phyloP scores from a whole-genome alignment of 2,113 vertebrate genomes.

The Pseudopodoces humilis region DNA sequence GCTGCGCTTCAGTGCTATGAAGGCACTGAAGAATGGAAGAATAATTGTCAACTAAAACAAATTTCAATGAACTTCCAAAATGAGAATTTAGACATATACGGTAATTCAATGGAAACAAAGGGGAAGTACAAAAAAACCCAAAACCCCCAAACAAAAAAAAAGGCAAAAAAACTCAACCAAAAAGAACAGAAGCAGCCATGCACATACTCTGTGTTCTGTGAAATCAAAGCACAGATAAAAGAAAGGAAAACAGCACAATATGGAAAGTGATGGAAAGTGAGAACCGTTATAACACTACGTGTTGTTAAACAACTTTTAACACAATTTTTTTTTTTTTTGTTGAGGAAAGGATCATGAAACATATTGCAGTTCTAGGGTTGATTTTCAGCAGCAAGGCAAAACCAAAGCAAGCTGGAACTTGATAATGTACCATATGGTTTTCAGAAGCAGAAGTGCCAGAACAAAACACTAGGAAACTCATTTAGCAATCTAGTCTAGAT shows the following conservation, averaged over 20 bases:
- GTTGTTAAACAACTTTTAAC: neutral
- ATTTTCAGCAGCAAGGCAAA: slow-evolving; percentile 16
- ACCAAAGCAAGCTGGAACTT: slow-evolving; percentile 19
- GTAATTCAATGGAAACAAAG: neutral
- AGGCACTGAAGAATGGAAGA: slow-evolving; percentile 28
- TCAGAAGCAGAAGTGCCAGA: neutral
- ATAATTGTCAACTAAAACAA: neutral
- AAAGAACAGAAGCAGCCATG: neutral
- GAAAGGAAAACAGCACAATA: neutral
- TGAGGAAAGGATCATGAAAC: neutral
- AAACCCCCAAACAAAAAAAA: neutral
- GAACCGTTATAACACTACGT: neutral
- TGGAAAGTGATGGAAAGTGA: neutral
- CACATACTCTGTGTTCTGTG: neutral
- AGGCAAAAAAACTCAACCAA: neutral
- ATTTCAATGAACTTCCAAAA: neutral
- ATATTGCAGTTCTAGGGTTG: neutral
- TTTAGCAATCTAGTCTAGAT: neutral
- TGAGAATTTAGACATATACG: neutral
- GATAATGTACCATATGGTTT: slow-evolving; percentile 22
- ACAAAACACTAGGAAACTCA: neutral
- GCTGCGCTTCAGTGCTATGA: neutral
- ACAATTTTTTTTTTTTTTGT: neutral
- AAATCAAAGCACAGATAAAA: neutral
- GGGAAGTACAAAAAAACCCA: neutral